phyloP scores from a whole-genome alignment of 2,888 invertebrate species.

The Smittia aterrima region DNA sequence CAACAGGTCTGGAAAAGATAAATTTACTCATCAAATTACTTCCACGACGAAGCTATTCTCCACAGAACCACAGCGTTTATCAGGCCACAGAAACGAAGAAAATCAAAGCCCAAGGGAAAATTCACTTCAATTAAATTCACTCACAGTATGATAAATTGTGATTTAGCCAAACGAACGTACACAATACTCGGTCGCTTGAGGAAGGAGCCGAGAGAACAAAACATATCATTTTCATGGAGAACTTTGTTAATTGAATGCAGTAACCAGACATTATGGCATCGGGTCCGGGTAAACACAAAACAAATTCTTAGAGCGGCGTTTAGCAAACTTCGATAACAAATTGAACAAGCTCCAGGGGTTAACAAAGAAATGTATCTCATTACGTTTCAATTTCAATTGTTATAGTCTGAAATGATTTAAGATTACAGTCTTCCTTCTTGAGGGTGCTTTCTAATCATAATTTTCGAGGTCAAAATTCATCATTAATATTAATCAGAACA shows the following conservation, averaged over 20 bases:
- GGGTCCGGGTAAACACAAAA: not conserved
- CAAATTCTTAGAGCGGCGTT: not conserved
- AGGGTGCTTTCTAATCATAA: not conserved
- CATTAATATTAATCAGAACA: conserved; percentile 36
- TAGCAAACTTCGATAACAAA: no score
- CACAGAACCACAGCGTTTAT: not conserved
- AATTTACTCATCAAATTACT: conserved; percentile 38
- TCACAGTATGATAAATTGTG: conserved; percentile 2
- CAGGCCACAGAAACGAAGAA: not conserved
- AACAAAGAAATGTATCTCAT: no score
- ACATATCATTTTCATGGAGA: conserved; percentile 7
- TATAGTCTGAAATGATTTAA: not conserved
- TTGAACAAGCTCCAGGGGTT: no score
- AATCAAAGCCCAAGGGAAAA: not conserved
- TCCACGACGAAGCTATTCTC: not conserved
- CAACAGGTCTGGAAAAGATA: conserved; percentile 15
- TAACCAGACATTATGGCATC: conserved; percentile 12
- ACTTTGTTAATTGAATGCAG: conserved; percentile 9
- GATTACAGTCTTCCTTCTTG: not conserved
- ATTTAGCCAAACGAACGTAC: not conserved
- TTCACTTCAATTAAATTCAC: conserved; percentile 11
- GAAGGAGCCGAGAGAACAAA: not conserved
- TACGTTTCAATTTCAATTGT: conserved; percentile 6
- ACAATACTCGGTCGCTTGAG: no score
- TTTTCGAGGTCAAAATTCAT: not conserved